A percentile compares a stretch with the other conserved stretches of the same genome.
These are phyloP conservation scores for Hirtodrosophila cameraria DNA, from an alignment of 2,888 invertebrate species.

Conservation along the genomic window DNA sequence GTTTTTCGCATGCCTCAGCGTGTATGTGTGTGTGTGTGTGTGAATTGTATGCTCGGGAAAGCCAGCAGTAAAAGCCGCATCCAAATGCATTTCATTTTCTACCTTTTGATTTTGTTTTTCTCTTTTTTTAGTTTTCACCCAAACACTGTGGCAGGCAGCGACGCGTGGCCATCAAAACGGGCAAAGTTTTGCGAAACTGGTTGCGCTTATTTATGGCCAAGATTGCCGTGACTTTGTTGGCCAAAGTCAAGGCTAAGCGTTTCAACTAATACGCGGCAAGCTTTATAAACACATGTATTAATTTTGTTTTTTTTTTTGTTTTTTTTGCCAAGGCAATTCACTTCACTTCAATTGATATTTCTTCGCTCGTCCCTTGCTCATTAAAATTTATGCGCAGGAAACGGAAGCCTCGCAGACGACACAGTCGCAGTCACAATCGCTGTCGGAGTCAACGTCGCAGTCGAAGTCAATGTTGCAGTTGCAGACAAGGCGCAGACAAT, in stretches of 20 bases:
- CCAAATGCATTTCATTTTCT: slow-evolving; percentile 21
- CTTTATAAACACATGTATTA: background rate
- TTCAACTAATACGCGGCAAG: slow-evolving; percentile 4
- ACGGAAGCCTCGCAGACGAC: slow-evolving; percentile 71
- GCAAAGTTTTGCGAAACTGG: slow-evolving; percentile 7
- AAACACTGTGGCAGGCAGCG: slow-evolving; percentile 9
- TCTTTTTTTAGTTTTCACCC: slow-evolving; percentile 58
- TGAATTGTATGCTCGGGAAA: slow-evolving; percentile 62
- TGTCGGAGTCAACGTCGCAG: background rate
- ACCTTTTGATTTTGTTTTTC: slow-evolving; percentile 39
- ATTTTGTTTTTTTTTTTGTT: background rate
- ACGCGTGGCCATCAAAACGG: slow-evolving; percentile 3
- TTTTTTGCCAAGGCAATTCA: slow-evolving; percentile 7
- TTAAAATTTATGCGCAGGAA: slow-evolving; percentile 79
- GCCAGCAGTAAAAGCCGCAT: slow-evolving; percentile 63
- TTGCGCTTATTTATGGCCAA: slow-evolving; percentile 17
- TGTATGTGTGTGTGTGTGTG: slow-evolving; percentile 30
- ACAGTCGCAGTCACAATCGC: slow-evolving; percentile 10
- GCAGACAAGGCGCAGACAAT: slow-evolving; percentile 47
- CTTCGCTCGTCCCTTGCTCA: slow-evolving; percentile 39
- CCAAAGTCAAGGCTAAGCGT: slow-evolving; percentile 76
- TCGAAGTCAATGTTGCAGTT: slow-evolving; percentile 9
- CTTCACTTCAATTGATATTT: slow-evolving; percentile 46
- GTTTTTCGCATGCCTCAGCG: background rate
- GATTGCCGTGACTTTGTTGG: slow-evolving; percentile 27